A percentile compares a stretch with the other conserved stretches of the same genome.
These are phyloP conservation scores for Phania funesta DNA, from an alignment of 2,888 invertebrate genomes.

Conservation along the genomic window DNA sequence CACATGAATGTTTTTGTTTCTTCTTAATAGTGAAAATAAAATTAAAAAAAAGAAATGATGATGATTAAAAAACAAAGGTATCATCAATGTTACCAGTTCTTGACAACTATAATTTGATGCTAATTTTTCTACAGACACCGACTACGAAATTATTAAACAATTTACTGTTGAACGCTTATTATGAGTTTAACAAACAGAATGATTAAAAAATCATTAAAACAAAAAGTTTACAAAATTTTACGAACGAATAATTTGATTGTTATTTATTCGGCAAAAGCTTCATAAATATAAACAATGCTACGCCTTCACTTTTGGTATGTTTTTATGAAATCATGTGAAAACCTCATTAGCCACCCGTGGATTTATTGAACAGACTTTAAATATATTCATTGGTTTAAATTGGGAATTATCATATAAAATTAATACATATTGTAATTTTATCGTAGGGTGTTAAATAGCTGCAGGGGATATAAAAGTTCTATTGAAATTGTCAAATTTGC, in stretches of 20 bases:
- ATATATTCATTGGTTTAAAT: not conserved
- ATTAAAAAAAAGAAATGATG: no score
- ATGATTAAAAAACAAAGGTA: no score
- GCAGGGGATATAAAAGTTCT: no score
- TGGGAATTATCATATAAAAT: not conserved
- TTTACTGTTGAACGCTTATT: not conserved
- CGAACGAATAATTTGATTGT: not conserved
- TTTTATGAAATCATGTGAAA: not conserved
- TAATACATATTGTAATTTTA: not conserved
- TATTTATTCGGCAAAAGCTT: no score
- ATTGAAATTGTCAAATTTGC: no score
- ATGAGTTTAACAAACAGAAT: not conserved
- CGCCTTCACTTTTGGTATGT: not conserved
- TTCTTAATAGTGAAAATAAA: no score
- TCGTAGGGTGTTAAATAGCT: no score
- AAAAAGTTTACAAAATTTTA: no score
- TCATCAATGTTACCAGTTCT: no score
- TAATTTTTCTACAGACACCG: not conserved
- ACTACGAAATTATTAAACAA: not conserved
- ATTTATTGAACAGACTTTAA: not conserved
- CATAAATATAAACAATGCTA: no score
- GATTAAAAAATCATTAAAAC: slow-evolving; percentile 16
- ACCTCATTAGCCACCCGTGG: not conserved
- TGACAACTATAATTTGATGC: not conserved
- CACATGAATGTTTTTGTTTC: no score